Base-by-base conservation (phyloP, 2,888 invertebrate species). In the Pollenia griseotomentosa region DNA sequence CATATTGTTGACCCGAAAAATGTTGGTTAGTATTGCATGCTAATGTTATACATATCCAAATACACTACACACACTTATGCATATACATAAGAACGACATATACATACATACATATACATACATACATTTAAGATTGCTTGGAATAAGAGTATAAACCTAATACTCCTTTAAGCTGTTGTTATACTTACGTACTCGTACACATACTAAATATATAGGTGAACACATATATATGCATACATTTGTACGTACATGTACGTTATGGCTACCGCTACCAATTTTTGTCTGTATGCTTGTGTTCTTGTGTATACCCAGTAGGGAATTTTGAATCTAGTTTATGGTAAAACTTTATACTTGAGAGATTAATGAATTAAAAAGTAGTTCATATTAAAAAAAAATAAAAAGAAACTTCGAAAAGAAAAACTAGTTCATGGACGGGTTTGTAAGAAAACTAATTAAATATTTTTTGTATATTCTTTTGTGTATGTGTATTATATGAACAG, bases 1-100 rank as follows among this genome's bases (percentile, higher is more conserved):
- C 86, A 79, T 86, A 86, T 79, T 80, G 86, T 86, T 86, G 86
- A 86, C 86, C 86, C 83, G 75, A 86, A 86, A 82, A 86, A 48
- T 70, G 79, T 79, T 70, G 83, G 79, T 83, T 81, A 48, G 65
- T 63, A 83, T 86, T 79, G 83, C 79, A 83, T 86, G 86, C 51
- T 86, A 85, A 79, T 86, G 75, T 65, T 77, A 48, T 65, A 61
- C 23, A 75, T 23, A 16, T 11, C 48, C 55, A 53, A 7, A 61
- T 42, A 55, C 57, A n/a, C 55, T 53, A 12, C 42, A 70, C 10
- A 53, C 11, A 44, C 6, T 14, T 53, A 19, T 19, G 40, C 16
- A 23, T 44, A 11, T 16, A 48, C 16, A 46, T 33, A 51, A 63
- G 53, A 71, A 33, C 14, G 3, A 44, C 46, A 44, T 33, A 51